phyloP scores from a whole-genome alignment of 30 jellyfish, hydroid and myxozoan species.

The Nemopilema nomurai region DNA sequence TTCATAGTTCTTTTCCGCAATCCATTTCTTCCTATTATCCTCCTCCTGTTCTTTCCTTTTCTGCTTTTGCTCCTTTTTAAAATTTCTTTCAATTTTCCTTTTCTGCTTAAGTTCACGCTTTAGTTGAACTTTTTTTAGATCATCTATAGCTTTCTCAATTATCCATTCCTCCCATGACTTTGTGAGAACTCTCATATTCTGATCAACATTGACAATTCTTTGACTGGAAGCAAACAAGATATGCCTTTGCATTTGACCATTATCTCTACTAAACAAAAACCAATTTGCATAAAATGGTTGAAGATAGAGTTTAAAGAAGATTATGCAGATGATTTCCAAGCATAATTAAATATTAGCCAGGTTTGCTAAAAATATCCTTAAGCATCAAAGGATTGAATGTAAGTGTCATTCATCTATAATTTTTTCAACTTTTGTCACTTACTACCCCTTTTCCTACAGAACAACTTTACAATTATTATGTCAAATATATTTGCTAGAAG shows the following conservation, averaged over 20 bases:
- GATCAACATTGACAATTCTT: not conserved
- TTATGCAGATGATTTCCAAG: not conserved
- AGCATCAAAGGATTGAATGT: too few relatives aligned
- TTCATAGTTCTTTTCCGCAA: slow-evolving; percentile 52
- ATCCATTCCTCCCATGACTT: slow-evolving; percentile 88
- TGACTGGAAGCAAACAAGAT: not conserved
- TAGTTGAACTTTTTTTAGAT: slow-evolving; percentile 29
- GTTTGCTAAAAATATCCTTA: too few relatives aligned
- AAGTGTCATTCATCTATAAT: too few relatives aligned
- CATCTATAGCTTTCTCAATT: slow-evolving; percentile 62
- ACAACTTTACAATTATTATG: too few relatives aligned
- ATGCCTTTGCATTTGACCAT: not conserved
- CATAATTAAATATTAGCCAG: too few relatives aligned
- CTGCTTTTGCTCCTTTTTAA: slow-evolving; percentile 42
- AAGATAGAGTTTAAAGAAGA: not conserved
- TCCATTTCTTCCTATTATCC: slow-evolving; percentile 68
- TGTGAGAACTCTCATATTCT: slow-evolving; percentile 19
- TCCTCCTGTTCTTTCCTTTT: slow-evolving; percentile 29
- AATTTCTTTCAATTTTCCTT: slow-evolving; percentile 5
- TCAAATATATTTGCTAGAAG: too few relatives aligned
- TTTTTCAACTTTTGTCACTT: too few relatives aligned
- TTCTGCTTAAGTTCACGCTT: slow-evolving; percentile 28
- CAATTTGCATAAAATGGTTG: not conserved
- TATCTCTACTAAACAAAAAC: not conserved
- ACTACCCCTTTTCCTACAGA: too few relatives aligned